phyloP scores from a whole-genome alignment of 2,113 vertebrate species.

The Indri indri region DNA sequence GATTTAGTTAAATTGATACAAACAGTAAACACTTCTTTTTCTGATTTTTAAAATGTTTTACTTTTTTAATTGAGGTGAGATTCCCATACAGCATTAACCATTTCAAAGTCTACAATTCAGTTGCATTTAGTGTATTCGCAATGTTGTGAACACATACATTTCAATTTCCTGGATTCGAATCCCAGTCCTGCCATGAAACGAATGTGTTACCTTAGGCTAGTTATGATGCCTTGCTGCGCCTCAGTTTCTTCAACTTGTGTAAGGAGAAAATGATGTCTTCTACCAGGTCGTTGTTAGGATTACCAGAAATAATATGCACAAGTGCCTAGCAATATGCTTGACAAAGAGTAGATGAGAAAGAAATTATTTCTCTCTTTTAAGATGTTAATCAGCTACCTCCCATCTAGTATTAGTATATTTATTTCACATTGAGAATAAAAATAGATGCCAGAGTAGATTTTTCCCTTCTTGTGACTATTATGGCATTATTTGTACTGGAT shows the following conservation, averaged over 20 bases:
- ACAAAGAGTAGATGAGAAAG: neutral
- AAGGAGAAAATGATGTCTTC: neutral
- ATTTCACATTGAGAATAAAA: slow-evolving; percentile 28
- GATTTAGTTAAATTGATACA: slow-evolving; percentile 10
- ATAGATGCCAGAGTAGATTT: neutral
- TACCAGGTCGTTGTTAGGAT: neutral
- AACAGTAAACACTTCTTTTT: slow-evolving; percentile 1
- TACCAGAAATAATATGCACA: neutral
- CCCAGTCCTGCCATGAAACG: neutral
- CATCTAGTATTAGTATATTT: neutral
- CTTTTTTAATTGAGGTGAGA: slow-evolving; percentile 12
- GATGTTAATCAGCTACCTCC: neutral
- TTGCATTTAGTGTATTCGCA: neutral
- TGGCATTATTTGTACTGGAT: neutral
- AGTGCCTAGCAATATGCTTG: neutral
- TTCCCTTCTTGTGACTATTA: neutral
- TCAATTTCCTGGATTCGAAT: slow-evolving; percentile 25
- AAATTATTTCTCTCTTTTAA: neutral
- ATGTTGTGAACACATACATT: neutral
- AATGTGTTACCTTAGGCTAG: neutral
- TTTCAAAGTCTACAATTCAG: neutral
- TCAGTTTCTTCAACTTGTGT: slow-evolving; percentile 15
- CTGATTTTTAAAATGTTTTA: neutral
- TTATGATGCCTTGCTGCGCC: neutral
- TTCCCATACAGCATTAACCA: neutral